Percentiles rank a stretch among this genome's conserved stretches.
Evolutionary conservation across 2,888 invertebrate genomes (phyloP).

Genomic region (Graphium colonna): DNA sequence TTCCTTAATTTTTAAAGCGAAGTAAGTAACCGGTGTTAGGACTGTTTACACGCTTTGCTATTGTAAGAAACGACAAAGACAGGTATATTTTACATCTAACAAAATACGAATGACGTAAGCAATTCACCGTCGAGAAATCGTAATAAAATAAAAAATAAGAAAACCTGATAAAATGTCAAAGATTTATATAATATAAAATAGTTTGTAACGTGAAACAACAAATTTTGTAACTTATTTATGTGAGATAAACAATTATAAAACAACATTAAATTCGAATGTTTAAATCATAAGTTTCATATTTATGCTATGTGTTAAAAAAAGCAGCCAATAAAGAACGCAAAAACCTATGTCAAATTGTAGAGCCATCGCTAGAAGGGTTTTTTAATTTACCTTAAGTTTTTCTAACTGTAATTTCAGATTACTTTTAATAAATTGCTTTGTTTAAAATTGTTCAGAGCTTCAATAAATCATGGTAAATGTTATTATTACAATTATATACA

Average conservation of each 20-base stretch:
- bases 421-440: constrained; percentile 6
- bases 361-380: constrained; percentile 19
- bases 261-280: too few species aligned
- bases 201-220: too few species aligned
- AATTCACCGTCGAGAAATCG: constrained; percentile 10
- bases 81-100: not conserved
- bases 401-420: constrained; percentile 10
- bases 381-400: constrained; percentile 18
- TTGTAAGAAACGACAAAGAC: constrained; percentile 1
- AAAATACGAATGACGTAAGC: constrained; percentile 6
- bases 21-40: not conserved
- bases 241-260: too few species aligned
- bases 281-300: too few species aligned
- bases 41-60: not conserved
- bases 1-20: constrained; percentile 1
- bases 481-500: constrained; percentile 28
- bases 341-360: constrained; percentile 16
- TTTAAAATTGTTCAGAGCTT: constrained; percentile 12
- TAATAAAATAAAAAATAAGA: too few species aligned
- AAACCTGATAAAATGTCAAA: too few species aligned
- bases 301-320: too few species aligned
- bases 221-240: too few species aligned
- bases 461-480: constrained; percentile 34
- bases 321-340: too few species aligned
- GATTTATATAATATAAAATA: too few species aligned